Base-by-base conservation (phyloP, 2,797 vertebrate species). In the Pipistrellus kuhlii region DNA sequence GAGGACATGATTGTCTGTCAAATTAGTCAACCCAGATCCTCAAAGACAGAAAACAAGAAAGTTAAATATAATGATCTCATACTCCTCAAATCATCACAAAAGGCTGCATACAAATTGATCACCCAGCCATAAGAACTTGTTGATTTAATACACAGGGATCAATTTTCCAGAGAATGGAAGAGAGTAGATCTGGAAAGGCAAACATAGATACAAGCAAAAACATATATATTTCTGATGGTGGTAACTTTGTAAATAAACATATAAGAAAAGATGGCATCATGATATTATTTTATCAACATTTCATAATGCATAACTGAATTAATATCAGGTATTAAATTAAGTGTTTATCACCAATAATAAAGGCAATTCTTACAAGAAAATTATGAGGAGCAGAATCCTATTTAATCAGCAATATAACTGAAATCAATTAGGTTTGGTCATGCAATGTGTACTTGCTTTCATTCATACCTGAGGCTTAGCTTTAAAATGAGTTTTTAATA, bases 401-500 rank as follows among this genome's bases (percentile, higher is more conserved):
- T 82, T 93, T 91, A 88, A 85, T 69, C 4, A 92, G 3, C 12
- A 23, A 20, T 68, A 30, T 10, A 69, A 44, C 15, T 46, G 8
- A 85, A 93, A 81, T 93, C 11, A 76, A 82, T 77, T 87, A 83
- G 44, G 18, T 21, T 35, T 55, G 27, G 17, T 82, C 35, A 84
- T 71, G 6, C 18, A n/a, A 38, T 68, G 5, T 3, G n/a, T 89
- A 66, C 15, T 44, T 69, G 25, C 11, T 55, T 82, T 85, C n/a
- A 38, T 81, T 92, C 23, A 88, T 64, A 81, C n/a, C 59, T 41
- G 35, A 84, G 53, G 14, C 14, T 59, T 88, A 88, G 4, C 8
- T 48, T 82, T 78, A 73, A 82, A 44, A 76, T 91, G 4, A 62
- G 6, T 59, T 87, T 84, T 77, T 59, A 85, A 75, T 92, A 92